Percentiles rank a stretch among this genome's conserved stretches.
Evolutionary conservation across 2,113 vertebrate genomes (phyloP).

Genomic region (Paratilapia polleni): DNA sequence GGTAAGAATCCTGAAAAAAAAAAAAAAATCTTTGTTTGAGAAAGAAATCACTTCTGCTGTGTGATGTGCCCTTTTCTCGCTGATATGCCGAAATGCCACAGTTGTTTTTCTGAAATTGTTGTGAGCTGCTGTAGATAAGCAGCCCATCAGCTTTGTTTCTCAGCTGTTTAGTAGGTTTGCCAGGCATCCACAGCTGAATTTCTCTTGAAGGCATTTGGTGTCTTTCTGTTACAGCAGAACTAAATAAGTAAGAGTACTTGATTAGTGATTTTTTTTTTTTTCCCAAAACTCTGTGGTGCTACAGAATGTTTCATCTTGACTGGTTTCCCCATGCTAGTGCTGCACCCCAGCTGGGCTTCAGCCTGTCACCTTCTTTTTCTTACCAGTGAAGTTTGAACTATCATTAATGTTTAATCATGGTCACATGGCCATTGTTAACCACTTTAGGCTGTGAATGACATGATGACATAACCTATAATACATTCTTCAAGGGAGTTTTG

Average conservation of each 20-base stretch:
- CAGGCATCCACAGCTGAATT: constrained; percentile 37
- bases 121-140: constrained; percentile 49
- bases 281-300: not conserved
- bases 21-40: not conserved
- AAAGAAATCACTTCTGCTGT: constrained; percentile 12
- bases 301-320: constrained; percentile 3
- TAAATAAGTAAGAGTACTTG: not conserved
- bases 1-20: constrained; percentile 73
- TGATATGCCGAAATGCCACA: constrained; percentile 39
- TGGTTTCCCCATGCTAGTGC: constrained; percentile 11
- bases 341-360: constrained; percentile 12
- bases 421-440: not conserved
- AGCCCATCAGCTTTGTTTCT: constrained; percentile 47
- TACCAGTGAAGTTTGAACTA: not conserved
- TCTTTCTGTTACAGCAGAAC: not conserved
- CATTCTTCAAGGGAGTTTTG: not conserved
- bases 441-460: not conserved
- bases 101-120: constrained; percentile 33
- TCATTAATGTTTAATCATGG: not conserved
- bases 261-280: not conserved
- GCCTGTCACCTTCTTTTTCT: not conserved
- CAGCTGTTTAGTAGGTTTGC: constrained; percentile 57
- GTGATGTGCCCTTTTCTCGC: constrained; percentile 51
- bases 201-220: constrained; percentile 12
- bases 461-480: not conserved